Evolutionary conservation across 2,888 invertebrate genomes (phyloP).

Genomic region (Euspilapteryx auroguttella): DNA sequence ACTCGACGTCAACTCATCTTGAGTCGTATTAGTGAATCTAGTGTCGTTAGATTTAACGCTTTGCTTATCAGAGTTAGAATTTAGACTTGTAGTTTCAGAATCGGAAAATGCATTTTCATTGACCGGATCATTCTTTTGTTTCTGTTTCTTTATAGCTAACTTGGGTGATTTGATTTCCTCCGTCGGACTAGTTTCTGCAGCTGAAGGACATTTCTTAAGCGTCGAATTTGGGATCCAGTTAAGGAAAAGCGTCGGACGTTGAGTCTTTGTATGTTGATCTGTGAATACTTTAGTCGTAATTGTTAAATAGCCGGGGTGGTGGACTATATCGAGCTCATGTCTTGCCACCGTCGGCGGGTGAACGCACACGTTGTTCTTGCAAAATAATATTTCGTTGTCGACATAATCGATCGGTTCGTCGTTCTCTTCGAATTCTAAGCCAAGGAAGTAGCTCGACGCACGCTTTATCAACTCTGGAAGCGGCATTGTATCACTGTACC

Average conservation of each 20-base stretch:
- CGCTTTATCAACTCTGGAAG: constrained; percentile 74
- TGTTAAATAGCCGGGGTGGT: constrained; percentile 91
- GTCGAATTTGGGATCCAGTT: constrained; percentile 96
- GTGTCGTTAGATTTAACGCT: constrained; percentile 47
- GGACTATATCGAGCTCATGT: constrained; percentile 80
- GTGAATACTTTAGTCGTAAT: constrained; percentile 82
- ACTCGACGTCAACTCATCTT: constrained; percentile 36
- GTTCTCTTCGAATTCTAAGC: constrained; percentile 65
- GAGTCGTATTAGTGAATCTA: constrained; percentile 17
- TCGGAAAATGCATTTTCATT: constrained; percentile 52
- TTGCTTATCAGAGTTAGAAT: constrained; percentile 54
- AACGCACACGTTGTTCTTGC: constrained; percentile 97
- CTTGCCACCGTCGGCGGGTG: constrained; percentile 88
- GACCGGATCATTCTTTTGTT: constrained; percentile 26
- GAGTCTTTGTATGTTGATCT: constrained; percentile 75
- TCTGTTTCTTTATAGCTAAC: too few relatives aligned
- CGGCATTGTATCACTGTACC: constrained; percentile 72
- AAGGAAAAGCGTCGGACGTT: constrained; percentile 79
- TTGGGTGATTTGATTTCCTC: constrained; percentile 25
- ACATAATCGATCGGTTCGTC: constrained; percentile 68
- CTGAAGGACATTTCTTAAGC: constrained; percentile 80
- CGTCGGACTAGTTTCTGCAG: constrained; percentile 62
- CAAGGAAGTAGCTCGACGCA: constrained; percentile 79
- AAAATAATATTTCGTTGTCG: constrained; percentile 84
- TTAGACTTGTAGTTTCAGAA: constrained; percentile 52